Conservation (phyloP, 2,888 invertebrate genomes). For the Chouioia cunea region DNA sequence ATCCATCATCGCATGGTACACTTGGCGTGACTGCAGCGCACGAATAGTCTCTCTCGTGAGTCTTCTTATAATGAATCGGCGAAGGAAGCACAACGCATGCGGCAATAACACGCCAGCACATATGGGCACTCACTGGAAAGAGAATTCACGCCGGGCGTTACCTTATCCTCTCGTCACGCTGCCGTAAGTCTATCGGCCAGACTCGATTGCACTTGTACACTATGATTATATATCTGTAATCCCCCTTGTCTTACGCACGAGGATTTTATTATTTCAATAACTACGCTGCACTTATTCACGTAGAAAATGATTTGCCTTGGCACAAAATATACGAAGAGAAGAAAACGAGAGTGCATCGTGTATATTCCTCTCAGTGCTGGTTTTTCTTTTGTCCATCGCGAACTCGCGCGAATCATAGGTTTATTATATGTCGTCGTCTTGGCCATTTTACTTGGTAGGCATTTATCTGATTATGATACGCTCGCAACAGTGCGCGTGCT, state of each 20-base stretch:
- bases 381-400: no score
- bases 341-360: no score
- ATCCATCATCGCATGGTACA: no score
- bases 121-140: slow-evolving; percentile 67
- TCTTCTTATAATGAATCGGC: not conserved
- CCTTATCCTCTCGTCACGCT: slow-evolving; percentile 49
- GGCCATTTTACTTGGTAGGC: slow-evolving; percentile 36
- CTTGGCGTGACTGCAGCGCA: not conserved
- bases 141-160: slow-evolving; percentile 64
- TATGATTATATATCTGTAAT: no score
- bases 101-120: slow-evolving; percentile 55
- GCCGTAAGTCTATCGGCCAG: slow-evolving; percentile 38
- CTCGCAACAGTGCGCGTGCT: not conserved
- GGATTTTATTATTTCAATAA: no score
- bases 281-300: no score
- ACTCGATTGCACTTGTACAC: slow-evolving; percentile 44
- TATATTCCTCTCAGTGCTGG: no score
- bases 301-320: no score
- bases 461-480: slow-evolving; percentile 38
- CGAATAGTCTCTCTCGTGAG: no score
- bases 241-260: no score
- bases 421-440: slow-evolving; percentile 34
- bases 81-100: not conserved
- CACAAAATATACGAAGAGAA: no score
- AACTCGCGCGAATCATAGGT: no score